Evolutionary conservation across 1,140 invertebrate species (phyloP), one percentile per base, ranked within the genome.

Genomic region (Vollenhovia emeryi): DNA sequence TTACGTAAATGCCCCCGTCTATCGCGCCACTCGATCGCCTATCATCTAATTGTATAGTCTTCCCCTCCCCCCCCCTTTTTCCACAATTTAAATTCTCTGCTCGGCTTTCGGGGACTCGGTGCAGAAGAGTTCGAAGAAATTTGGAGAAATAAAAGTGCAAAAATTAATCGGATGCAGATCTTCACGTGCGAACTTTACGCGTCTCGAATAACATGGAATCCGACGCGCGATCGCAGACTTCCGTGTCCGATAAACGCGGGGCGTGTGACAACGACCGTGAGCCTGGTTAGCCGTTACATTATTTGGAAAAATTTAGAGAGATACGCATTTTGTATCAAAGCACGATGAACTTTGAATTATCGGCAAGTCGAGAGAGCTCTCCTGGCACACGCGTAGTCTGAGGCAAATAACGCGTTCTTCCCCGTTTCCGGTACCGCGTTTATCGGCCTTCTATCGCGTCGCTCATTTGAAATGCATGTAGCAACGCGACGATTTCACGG

Each of bases 181-280:
- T 27, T 27, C 15, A 60, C 3, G 8, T 43, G 27, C 18, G 43
- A 48, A 30, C 24, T 45, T 64, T 62, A 15, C 33, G 11, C n/a
- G 30, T 40, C 24, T 36, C 71, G n/a, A 45, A 9, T 9, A 24
- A 50, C 15, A 21, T n/a, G 24, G 43, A 6, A 52, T 86, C 74
- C n/a, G 24, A 52, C 24, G 57, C 80, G 66, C 64, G 36, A 60
- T 59, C 55, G 48, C 57, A 27, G 30, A 3, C 21, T 40, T 36
- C 27, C 55, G 55, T 33, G 84, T 76, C 40, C 75, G 59, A 74
- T 62, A 85, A 85, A 88, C 87, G 69, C 62, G 40, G 45, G 36
- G n/a, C n/a, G n/a, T 24, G 21, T 24, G 21, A 45, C 21, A 50
- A 66, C n/a, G 3, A 43, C 60, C 18, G 27, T 15, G 15, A 1